A percentile compares a stretch with the other conserved stretches of the same genome.
Conservation (phyloP, 2,797 vertebrate species). For the Cynodonichthys magdalenae region DNA sequence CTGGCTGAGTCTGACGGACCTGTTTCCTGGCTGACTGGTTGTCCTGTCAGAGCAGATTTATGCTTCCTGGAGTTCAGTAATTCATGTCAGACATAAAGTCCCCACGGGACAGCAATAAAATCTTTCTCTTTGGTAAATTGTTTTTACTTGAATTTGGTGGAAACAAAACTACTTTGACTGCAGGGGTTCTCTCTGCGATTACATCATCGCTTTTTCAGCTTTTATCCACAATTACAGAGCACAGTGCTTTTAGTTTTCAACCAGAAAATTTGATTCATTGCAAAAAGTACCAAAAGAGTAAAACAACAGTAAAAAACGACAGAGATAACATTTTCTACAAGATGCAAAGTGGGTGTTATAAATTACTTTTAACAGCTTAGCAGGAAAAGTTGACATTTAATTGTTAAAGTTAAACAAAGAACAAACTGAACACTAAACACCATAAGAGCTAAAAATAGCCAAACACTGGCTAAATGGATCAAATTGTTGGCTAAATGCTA, state of each 20-base stretch:
- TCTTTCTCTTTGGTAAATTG: conserved; percentile 32
- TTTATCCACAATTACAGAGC: neutral
- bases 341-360: no score
- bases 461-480: no score
- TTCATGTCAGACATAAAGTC: conserved; percentile 56
- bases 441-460: no score
- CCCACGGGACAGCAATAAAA: conserved; percentile 49
- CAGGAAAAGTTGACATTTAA: no score
- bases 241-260: neutral
- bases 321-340: no score
- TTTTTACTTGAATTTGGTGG: conserved; percentile 20
- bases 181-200: conserved; percentile 5
- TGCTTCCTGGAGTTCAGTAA: conserved; percentile 49
- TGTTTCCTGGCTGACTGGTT: conserved; percentile 13
- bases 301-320: no score
- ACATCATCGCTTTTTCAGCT: neutral
- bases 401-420: no score
- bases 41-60: conserved; percentile 61
- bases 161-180: conserved; percentile 2
- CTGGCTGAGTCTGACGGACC: conserved; percentile 27
- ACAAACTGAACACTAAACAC: no score
- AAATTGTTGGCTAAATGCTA: no score
- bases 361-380: no score
- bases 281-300: no score
- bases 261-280: neutral